phyloP scores from a whole-genome alignment of 2,888 invertebrate species.

The Andrena flavipes region DNA sequence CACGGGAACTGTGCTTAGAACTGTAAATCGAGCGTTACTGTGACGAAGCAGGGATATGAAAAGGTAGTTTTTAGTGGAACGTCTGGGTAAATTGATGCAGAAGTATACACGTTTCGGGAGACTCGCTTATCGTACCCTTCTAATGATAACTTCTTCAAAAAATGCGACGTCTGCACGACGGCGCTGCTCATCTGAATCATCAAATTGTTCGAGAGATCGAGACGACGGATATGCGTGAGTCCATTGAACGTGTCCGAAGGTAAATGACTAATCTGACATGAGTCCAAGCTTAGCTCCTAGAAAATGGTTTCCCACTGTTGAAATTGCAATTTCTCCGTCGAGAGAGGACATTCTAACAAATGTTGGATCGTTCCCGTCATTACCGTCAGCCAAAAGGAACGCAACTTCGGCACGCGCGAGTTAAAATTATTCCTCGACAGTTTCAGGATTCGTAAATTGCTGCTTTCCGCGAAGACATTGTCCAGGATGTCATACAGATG shows the following conservation, averaged over 20 bases:
- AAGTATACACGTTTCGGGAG: neutral
- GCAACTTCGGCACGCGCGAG: slow-evolving; percentile 76
- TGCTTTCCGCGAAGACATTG: slow-evolving; percentile 82
- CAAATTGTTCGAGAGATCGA: slow-evolving; percentile 79
- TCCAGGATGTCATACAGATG: slow-evolving; percentile 82
- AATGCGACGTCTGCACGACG: slow-evolving; percentile 62
- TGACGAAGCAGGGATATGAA: neutral
- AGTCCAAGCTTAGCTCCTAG: slow-evolving; percentile 77
- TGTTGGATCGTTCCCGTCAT: slow-evolving; percentile 18
- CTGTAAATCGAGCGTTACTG: neutral
- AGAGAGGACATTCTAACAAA: neutral
- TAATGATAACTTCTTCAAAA: slow-evolving; percentile 71
- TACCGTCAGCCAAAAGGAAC: slow-evolving; percentile 77
- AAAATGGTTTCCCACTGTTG: slow-evolving; percentile 16
- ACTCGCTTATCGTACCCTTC: slow-evolving; percentile 67
- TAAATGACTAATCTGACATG: slow-evolving; percentile 78
- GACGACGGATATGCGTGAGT: slow-evolving; percentile 73
- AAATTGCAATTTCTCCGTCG: neutral
- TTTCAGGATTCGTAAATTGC: slow-evolving; percentile 77
- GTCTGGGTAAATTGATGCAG: neutral
- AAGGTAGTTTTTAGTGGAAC: neutral
- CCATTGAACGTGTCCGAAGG: slow-evolving; percentile 74
- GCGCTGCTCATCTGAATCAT: slow-evolving; percentile 74
- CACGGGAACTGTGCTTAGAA: neutral
- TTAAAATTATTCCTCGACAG: slow-evolving; percentile 82